Evolutionary conservation across 2,113 vertebrate species (phyloP), one percentile per base, ranked within the genome.

Genomic region (Mixornis gularis): DNA sequence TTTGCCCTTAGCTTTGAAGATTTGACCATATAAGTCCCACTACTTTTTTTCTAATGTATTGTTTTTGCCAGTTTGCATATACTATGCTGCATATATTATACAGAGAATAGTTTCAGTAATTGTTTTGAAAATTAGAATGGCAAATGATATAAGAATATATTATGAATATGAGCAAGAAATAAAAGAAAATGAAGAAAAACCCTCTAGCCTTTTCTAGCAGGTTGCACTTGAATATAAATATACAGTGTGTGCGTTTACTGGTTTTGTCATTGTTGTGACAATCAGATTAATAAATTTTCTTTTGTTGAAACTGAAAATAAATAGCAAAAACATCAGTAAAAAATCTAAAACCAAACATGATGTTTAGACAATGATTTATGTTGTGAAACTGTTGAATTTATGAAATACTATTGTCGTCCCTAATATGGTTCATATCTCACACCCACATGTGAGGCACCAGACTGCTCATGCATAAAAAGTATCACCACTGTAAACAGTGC

Each of bases 281-380:
- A 26, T 55, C 51, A 71, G 38, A 55, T 43, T 55, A 43, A 53
- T n/a, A 72, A 71, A n/a, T 25, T 55, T 55, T n/a, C 22, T 12
- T 20, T 43, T 7, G 7, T 13, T 70, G 20, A 55, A 56, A 43
- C 13, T 27, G 22, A 43, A 56, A 56, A 27, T 27, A 56, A n/a
- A 55, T 20, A 43, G 9, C 12, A 43, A n/a, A 43, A 43, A 43
- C n/a, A 2, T 15, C 51, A 55, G 7, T 20, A 13, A 43, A 55
- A 53, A 53, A 17, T 3, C 19, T 30, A 14, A n/a, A 71, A 25
- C 21, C 4, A 41, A 55, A 41, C n/a, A 3, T 2, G 0, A 8
- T 55, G 17, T 43, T 72, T 43, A 44, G 40, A 56, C 24, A 21
- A 43, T n/a, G 7, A n/a, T 72, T 43, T 55, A 34, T 72, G 13